Percentiles rank a stretch among this genome's conserved stretches.
phyloP scores from a whole-genome alignment of 2,113 vertebrate genomes.

The Halcyon malimbica region DNA sequence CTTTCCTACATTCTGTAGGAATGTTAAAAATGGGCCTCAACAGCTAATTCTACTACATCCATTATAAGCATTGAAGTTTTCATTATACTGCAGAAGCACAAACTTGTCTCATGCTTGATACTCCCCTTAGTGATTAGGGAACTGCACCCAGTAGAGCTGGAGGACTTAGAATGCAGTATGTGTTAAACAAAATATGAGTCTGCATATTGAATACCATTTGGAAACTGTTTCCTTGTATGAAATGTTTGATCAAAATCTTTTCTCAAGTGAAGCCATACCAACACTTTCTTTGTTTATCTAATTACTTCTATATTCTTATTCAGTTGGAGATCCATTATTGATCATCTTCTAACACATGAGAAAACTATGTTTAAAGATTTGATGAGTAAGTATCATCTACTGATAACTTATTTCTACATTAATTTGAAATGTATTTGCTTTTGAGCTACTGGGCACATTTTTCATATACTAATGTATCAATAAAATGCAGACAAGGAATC shows the following conservation, averaged over 20 bases:
- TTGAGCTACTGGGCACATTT: not conserved
- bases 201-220: not conserved
- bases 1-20: not conserved
- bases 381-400: slow-evolving; percentile 89
- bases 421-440: not conserved
- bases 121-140: not conserved
- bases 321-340: slow-evolving; percentile 94
- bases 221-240: not conserved
- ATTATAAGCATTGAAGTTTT: not conserved
- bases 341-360: slow-evolving; percentile 96
- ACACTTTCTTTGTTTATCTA: not conserved
- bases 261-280: not conserved
- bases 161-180: not conserved
- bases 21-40: not conserved
- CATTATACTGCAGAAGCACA: not conserved
- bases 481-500: not conserved
- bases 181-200: not conserved
- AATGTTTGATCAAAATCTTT: not conserved
- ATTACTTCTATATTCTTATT: not conserved
- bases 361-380: slow-evolving; percentile 99
- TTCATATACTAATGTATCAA: not conserved
- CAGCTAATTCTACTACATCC: not conserved
- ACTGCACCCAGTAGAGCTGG: not conserved
- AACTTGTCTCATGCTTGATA: not conserved
- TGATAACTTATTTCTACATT: not conserved